Percentiles rank a stretch among this genome's conserved stretches.
Conservation (phyloP, 2,113 vertebrate species). For the Madoqua kirkii region DNA sequence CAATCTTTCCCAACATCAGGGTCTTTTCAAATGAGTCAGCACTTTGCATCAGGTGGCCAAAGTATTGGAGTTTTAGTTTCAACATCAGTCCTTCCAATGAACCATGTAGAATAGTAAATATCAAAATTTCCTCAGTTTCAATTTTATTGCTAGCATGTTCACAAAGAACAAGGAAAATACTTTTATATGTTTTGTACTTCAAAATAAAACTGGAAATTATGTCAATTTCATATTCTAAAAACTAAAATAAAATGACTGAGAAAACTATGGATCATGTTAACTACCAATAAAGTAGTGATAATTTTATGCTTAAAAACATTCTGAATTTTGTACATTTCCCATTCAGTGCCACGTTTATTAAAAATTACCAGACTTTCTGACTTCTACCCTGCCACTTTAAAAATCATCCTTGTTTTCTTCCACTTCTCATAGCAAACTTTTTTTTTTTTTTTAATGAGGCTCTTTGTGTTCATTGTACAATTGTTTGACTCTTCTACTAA, state of each 20-base stretch:
- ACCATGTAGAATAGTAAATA: not conserved
- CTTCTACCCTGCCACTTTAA: not conserved
- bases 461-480: not conserved
- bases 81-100: too few species aligned
- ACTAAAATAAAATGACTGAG: not conserved
- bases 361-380: not conserved
- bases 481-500: not conserved
- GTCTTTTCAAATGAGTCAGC: too few species aligned
- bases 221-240: not conserved
- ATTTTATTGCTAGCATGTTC: not conserved
- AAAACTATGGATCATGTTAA: not conserved
- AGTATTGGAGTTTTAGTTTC: too few species aligned
- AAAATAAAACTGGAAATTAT: not conserved
- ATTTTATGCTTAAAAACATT: not conserved
- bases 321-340: not conserved
- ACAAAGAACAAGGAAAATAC: not conserved
- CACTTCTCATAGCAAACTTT: not conserved
- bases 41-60: too few species aligned
- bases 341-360: not conserved
- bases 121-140: not conserved
- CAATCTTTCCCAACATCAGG: too few species aligned
- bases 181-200: not conserved
- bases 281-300: not conserved
- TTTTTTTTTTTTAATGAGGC: accelerated
- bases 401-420: not conserved